Percentiles rank a stretch among this genome's conserved stretches.
phyloP scores from a whole-genome alignment of 2,888 invertebrate species.

The Andrena hattorfiana region DNA sequence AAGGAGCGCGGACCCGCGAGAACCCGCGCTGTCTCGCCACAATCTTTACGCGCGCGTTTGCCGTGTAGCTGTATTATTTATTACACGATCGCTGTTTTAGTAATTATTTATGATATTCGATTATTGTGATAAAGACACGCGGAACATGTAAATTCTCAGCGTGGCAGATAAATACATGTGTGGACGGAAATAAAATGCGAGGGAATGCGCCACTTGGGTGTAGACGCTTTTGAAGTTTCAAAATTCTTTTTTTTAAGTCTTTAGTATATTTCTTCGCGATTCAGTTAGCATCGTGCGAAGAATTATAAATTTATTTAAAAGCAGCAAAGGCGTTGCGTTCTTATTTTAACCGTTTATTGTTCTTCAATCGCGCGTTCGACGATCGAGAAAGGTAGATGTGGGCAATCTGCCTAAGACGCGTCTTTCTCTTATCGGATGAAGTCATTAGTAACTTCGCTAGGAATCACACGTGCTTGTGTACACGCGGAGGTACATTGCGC shows the following conservation, averaged over 20 bases:
- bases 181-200: not conserved
- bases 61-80: conserved; percentile 66
- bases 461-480: not conserved
- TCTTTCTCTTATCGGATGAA: too few species aligned
- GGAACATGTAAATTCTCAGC: conserved; percentile 25
- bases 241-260: not conserved
- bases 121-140: conserved; percentile 72
- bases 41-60: conserved; percentile 16
- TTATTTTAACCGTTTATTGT: too few species aligned
- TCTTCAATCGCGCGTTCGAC: too few species aligned
- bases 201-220: not conserved
- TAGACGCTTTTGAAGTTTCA: not conserved
- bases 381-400: too few species aligned
- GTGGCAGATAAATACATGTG: not conserved
- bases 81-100: conserved; percentile 69
- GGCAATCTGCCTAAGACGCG: too few species aligned
- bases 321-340: too few species aligned
- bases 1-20: not conserved
- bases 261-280: not conserved
- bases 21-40: conserved; percentile 9
- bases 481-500: not conserved
- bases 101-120: conserved; percentile 74
- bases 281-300: not conserved
- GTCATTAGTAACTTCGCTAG: too few species aligned
- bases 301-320: not conserved